A percentile compares a stretch with the other conserved stretches of the same genome.
Evolutionary conservation across 1,140 invertebrate species (phyloP).

Genomic region (Lamellibrachia luymesi): DNA sequence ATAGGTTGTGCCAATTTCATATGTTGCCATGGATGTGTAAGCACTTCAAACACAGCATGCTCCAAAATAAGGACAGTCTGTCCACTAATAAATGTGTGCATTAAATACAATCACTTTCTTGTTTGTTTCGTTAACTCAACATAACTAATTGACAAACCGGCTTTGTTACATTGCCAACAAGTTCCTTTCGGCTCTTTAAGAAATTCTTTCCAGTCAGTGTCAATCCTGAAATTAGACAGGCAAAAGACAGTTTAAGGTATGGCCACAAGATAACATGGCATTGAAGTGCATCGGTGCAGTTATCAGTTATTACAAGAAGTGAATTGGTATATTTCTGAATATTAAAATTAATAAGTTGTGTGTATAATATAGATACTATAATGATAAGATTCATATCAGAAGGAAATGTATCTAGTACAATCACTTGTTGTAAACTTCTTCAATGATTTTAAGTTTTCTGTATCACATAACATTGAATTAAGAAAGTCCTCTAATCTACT

Average conservation of each 20-base stretch:
- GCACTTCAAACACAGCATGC: neutral
- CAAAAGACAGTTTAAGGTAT: neutral
- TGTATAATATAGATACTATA: too few species aligned
- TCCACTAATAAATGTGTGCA: too few species aligned
- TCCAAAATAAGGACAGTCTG: neutral
- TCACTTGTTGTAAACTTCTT: too few species aligned
- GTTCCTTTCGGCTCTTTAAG: neutral
- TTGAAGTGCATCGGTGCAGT: neutral
- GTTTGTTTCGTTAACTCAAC: too few species aligned
- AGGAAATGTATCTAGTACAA: too few species aligned
- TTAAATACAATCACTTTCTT: too few species aligned
- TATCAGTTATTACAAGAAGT: neutral
- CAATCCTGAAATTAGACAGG: neutral
- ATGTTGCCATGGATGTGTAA: neutral
- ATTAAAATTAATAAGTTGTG: too few species aligned
- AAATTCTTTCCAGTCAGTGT: conserved; percentile 30
- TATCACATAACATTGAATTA: too few species aligned
- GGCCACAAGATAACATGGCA: neutral
- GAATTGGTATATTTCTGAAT: neutral
- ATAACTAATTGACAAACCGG: neutral
- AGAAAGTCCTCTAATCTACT: too few species aligned
- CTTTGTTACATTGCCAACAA: neutral
- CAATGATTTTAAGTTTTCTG: too few species aligned
- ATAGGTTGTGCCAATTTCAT: neutral
- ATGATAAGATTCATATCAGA: too few species aligned